Evolutionary conservation across 1,140 invertebrate species (phyloP), one percentile per base, ranked within the genome.

Genomic region (Drosophila sproati): DNA sequence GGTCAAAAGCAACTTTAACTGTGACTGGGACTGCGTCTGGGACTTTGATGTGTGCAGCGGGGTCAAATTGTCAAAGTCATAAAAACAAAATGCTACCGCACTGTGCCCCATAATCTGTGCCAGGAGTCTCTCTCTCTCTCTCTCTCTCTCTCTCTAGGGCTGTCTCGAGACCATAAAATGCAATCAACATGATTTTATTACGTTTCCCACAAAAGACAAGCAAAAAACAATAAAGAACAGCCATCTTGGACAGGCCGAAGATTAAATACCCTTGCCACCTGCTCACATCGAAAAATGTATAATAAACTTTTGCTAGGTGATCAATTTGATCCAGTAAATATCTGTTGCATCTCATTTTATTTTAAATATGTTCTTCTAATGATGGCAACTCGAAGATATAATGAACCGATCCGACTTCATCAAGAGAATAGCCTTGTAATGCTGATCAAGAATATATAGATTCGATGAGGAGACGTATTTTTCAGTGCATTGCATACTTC

Each of bases 61-160:
- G 83, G 70, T 89, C 80, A 88, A 72, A 70, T 78, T 87, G 83
- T 88, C 80, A 88, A 89, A 88, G 85, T 43, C 83, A 78, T 87
- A 89, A 87, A 87, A 29, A 70, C 54, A 52, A 56, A 59, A 50
- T 51, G 60, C 82, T 86, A 70, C 78, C 59, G 82, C 59, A 3
- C 39, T 73, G 61, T 55, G 55, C 50, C 62, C 76, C 76, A 64
- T 55, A 29, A 66, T 61, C 71, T 66, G 20, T 8, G 61, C 51
- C 79, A 85, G 81, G 82, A 82, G 68, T 64, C 61, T 47, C 60
- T 34, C 62, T 20, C 12, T n/a, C n/a, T 20, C 20, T 20, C 20
- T 20, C 20, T 20, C 20, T 20, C 20, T 20, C 12, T n/a, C n/a
- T 20, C 20, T 20, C 20, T 20, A 0, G 1, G 20, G 20, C 20